A percentile compares a stretch with the other conserved stretches of the same genome.
These are phyloP conservation scores for Acyrthosiphon pisum DNA, from an alignment of 1,140 invertebrate genomes.

Conservation along the genomic window DNA sequence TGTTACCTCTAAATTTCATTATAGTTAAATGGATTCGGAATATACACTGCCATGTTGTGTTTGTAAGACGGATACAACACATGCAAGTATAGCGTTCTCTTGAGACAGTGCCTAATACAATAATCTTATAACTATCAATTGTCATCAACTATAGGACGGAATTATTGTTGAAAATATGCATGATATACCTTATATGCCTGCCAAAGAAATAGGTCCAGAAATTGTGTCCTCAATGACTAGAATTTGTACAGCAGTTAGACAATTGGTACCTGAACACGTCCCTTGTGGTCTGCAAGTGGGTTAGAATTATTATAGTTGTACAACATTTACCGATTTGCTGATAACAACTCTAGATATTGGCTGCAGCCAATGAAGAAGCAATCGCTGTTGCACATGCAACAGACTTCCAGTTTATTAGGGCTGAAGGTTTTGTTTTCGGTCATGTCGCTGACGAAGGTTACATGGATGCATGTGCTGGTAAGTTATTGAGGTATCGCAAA, in stretches of 20 bases:
- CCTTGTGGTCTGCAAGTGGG: constrained; percentile 72
- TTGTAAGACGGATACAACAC: no score
- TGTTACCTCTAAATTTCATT: no score
- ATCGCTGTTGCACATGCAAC: constrained; percentile 78
- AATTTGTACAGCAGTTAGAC: constrained; percentile 68
- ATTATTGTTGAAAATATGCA: constrained; percentile 87
- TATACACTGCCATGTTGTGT: no score
- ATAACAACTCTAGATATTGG: constrained; percentile 69
- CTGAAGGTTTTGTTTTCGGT: constrained; percentile 81
- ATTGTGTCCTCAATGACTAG: constrained; percentile 74
- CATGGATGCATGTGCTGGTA: constrained; percentile 79
- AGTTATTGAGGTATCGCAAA: constrained; percentile 75
- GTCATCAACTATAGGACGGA: constrained; percentile 70
- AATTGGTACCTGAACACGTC: constrained; percentile 64
- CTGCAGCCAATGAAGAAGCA: constrained; percentile 79
- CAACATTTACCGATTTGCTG: not conserved
- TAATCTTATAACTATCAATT: not conserved
- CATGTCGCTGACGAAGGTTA: constrained; percentile 86
- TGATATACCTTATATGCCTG: constrained; percentile 78
- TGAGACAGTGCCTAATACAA: no score
- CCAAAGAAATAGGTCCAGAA: constrained; percentile 72
- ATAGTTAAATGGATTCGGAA: no score
- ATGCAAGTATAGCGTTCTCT: no score
- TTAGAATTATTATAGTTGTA: constrained; percentile 3
- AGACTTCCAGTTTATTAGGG: constrained; percentile 78